These are phyloP conservation scores for Fulica atra DNA, from an alignment of 2,113 vertebrate species.

Conservation along the genomic window DNA sequence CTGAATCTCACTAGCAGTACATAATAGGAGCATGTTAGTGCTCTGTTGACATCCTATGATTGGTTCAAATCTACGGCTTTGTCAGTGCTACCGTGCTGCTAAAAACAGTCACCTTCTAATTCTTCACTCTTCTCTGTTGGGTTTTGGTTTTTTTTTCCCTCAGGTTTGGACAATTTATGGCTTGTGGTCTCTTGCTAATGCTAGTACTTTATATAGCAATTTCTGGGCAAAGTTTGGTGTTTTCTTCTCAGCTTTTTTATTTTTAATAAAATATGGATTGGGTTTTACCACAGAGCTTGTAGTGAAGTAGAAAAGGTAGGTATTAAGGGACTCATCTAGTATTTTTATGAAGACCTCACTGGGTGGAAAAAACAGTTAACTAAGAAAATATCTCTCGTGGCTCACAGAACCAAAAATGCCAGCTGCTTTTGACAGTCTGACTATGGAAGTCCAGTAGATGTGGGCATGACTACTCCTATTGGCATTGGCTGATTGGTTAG, in stretches of 20 bases:
- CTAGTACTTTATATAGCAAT: not conserved
- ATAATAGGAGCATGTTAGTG: not conserved
- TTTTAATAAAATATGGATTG: not conserved
- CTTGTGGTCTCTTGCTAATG: not conserved
- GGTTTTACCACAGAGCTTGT: not conserved
- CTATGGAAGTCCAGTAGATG: not conserved
- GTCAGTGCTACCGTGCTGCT: not conserved
- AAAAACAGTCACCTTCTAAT: not conserved
- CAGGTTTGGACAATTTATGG: not conserved
- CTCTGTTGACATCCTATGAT: not conserved
- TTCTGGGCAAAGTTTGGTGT: not conserved
- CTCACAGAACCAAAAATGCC: not conserved
- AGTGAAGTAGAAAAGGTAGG: not conserved
- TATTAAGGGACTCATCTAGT: not conserved
- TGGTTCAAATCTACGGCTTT: not conserved
- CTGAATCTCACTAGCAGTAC: not conserved
- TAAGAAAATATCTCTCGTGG: not conserved
- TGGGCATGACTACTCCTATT: not conserved
- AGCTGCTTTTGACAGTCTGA: not conserved
- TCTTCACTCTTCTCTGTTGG: not conserved
- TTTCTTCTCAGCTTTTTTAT: not conserved
- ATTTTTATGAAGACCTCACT: not conserved
- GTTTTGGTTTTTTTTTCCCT: too few species aligned
- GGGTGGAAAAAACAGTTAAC: not conserved
- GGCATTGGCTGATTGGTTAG: not conserved